Conservation (phyloP, 1,140 invertebrate genomes). For the Elysia chlorotica region DNA sequence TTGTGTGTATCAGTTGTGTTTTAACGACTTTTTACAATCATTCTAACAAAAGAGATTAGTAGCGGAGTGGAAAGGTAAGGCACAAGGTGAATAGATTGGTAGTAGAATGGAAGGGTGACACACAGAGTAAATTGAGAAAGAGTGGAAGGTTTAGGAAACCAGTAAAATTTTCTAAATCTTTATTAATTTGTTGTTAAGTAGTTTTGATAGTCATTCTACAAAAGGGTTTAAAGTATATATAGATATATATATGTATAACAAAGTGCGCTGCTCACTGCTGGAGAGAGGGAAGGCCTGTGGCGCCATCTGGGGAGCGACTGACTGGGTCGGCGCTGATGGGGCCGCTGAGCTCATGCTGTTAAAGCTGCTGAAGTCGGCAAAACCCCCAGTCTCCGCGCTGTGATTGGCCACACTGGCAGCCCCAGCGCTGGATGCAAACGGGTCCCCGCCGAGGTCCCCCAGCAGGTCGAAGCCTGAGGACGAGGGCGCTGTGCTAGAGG, state of each 20-base stretch:
- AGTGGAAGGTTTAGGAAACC: no score
- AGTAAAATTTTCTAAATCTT: no score
- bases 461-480: conserved; percentile 39
- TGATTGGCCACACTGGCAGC: conserved; percentile 17
- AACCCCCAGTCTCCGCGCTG: conserved; percentile 36
- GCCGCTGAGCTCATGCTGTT: conserved; percentile 13
- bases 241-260: no score
- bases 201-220: no score
- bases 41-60: no score
- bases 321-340: not conserved
- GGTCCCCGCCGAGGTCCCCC: conserved; percentile 46
- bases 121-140: not conserved
- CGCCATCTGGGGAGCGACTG: not conserved
- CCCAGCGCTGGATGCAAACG: conserved; percentile 40
- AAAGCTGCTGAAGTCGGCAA: conserved; percentile 48
- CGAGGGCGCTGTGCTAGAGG: conserved; percentile 27
- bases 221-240: no score
- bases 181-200: no score
- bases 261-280: not conserved
- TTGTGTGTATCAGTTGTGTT: not conserved
- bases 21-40: not conserved
- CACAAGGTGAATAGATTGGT: not conserved
- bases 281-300: not conserved
- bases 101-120: not conserved
- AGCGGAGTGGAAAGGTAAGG: not conserved